phyloP scores from a whole-genome alignment of 2,113 vertebrate species.

The Rhinichthys klamathensis region DNA sequence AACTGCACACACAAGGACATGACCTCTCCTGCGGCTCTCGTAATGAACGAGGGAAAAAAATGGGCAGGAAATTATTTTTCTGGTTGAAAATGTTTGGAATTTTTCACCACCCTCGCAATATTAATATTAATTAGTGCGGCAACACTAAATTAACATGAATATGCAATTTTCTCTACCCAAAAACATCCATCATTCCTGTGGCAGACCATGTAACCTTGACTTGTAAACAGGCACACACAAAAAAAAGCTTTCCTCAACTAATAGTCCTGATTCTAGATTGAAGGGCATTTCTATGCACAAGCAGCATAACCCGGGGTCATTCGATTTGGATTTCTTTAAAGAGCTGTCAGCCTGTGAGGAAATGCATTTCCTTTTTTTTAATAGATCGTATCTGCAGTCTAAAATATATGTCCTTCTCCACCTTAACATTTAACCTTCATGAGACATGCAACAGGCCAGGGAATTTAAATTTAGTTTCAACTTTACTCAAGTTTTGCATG shows the following conservation, averaged over 20 bases:
- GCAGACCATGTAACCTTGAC: constrained; percentile 36
- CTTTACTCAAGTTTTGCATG: not conserved
- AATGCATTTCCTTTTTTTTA: constrained; percentile 42
- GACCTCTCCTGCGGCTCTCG: constrained; percentile 12
- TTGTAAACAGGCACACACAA: constrained; percentile 21
- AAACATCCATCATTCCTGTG: constrained; percentile 24
- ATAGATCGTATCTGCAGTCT: constrained; percentile 40
- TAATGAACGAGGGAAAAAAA: constrained; percentile 53
- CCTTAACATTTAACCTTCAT: constrained; percentile 35
- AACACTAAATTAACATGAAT: not conserved
- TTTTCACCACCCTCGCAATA: constrained; percentile 27
- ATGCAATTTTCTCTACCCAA: constrained; percentile 10
- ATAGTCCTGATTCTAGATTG: constrained; percentile 17
- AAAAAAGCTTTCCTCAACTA: constrained; percentile 22
- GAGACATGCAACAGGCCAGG: constrained; percentile 4
- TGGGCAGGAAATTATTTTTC: constrained; percentile 48
- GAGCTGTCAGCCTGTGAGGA: constrained; percentile 43
- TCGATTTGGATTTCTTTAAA: constrained; percentile 45
- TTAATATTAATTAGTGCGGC: constrained; percentile 19
- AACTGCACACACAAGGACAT: not conserved
- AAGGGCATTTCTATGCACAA: constrained; percentile 29
- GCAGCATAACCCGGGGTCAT: constrained; percentile 34
- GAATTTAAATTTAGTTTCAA: constrained; percentile 30
- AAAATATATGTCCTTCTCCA: constrained; percentile 31
- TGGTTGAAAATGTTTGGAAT: constrained; percentile 36